A percentile compares a stretch with the other conserved stretches of the same genome.
phyloP scores from a whole-genome alignment of 2,113 vertebrate species.

The Marmota flaviventris region DNA sequence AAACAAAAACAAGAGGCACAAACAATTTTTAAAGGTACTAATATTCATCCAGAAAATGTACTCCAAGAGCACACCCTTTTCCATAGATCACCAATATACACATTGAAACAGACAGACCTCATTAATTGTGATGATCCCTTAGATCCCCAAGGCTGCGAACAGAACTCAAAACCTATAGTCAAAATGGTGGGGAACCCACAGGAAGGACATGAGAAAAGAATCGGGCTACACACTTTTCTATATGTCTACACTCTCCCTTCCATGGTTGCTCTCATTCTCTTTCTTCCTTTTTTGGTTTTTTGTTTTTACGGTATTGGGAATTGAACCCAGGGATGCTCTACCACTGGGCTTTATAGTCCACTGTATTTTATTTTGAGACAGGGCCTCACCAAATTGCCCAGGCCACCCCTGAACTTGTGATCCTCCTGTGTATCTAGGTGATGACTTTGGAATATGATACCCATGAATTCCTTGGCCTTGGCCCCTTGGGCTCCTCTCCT shows the following conservation, averaged over 20 bases:
- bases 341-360: no score
- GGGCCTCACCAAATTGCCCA: background rate
- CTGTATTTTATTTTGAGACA: background rate
- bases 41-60: background rate
- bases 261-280: background rate
- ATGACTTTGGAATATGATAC: background rate
- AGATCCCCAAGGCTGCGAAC: background rate
- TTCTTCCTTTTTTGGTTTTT: background rate
- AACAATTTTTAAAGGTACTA: slow-evolving; percentile 7
- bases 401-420: background rate
- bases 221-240: background rate
- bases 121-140: background rate
- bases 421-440: background rate
- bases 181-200: background rate
- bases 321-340: no score
- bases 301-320: no score
- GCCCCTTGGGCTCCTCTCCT: background rate
- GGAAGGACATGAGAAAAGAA: background rate
- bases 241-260: no score
- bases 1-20: background rate
- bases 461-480: background rate
- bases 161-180: background rate
- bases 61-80: background rate
- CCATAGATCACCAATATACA: background rate
- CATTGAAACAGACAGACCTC: background rate